These are phyloP conservation scores for Phortica magna DNA, from an alignment of 2,888 invertebrate species.

Conservation along the genomic window DNA sequence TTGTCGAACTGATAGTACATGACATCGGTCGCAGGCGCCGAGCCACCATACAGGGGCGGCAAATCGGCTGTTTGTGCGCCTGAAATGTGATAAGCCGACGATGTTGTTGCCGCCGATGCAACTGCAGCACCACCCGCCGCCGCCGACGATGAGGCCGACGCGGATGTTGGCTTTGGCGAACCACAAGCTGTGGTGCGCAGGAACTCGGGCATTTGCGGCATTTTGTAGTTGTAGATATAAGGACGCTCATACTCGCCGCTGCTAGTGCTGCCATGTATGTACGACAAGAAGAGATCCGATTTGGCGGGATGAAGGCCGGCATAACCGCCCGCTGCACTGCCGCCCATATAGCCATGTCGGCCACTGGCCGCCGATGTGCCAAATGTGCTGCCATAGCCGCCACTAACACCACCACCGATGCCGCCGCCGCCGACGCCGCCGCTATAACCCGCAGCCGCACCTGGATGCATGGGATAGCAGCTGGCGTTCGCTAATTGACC, in stretches of 20 bases:
- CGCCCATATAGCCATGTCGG: background rate
- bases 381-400: conserved; percentile 50
- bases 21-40: conserved; percentile 74
- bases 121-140: too few species aligned
- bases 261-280: conserved; percentile 64
- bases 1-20: conserved; percentile 77
- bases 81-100: conserved; percentile 75
- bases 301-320: conserved; percentile 75
- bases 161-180: conserved; percentile 46
- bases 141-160: conserved; percentile 41
- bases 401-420: background rate
- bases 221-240: conserved; percentile 75
- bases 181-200: conserved; percentile 44
- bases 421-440: conserved; percentile 47
- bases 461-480: conserved; percentile 66
- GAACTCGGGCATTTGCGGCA: conserved; percentile 74
- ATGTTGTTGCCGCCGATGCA: conserved; percentile 46
- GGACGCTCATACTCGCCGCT: conserved; percentile 70
- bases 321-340: conserved; percentile 46
- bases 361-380: conserved; percentile 50
- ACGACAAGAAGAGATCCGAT: conserved; percentile 76
- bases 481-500: conserved; percentile 66
- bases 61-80: conserved; percentile 76
- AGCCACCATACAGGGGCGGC: conserved; percentile 72
- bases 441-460: conserved; percentile 31